phyloP scores from a whole-genome alignment of 2,888 invertebrate species.

The Amphiduros pacificus region DNA sequence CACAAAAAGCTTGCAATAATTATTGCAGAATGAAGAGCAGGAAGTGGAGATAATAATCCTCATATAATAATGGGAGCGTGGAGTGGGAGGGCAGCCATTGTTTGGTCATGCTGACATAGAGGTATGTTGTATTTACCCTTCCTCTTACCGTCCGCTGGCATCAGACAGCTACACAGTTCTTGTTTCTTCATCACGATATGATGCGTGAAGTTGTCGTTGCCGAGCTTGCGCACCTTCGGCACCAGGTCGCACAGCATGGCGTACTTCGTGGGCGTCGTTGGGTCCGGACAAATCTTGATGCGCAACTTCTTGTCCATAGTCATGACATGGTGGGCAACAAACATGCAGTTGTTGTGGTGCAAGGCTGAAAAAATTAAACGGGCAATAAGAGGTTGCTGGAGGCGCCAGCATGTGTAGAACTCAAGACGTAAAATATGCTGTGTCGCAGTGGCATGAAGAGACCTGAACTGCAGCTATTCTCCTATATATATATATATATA shows the following conservation, averaged over 20 bases:
- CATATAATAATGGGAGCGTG: no score
- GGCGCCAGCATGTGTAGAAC: no score
- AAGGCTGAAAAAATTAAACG: conserved; percentile 19
- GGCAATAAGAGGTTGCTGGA: background rate
- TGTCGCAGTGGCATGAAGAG: no score
- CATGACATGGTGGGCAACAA: conserved; percentile 31
- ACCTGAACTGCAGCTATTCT: no score
- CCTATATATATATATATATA: no score
- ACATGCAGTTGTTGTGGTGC: conserved; percentile 36
- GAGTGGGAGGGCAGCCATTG: no score
- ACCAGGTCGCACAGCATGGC: conserved; percentile 26
- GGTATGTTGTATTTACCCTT: no score
- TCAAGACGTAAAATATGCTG: no score
- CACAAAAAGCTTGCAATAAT: no score
- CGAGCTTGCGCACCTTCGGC: conserved; percentile 21
- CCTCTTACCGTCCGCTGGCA: conserved; percentile 20
- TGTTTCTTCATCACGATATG: conserved; percentile 26
- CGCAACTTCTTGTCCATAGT: conserved; percentile 27
- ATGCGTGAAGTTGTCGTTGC: conserved; percentile 28
- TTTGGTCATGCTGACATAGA: no score
- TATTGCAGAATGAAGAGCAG: no score
- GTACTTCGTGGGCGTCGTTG: background rate
- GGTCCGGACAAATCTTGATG: conserved; percentile 14
- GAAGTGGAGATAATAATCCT: no score
- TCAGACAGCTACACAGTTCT: conserved; percentile 23